These are phyloP conservation scores for Agonopterix subpropinquella DNA, from an alignment of 2,888 invertebrate genomes.

Conservation along the genomic window DNA sequence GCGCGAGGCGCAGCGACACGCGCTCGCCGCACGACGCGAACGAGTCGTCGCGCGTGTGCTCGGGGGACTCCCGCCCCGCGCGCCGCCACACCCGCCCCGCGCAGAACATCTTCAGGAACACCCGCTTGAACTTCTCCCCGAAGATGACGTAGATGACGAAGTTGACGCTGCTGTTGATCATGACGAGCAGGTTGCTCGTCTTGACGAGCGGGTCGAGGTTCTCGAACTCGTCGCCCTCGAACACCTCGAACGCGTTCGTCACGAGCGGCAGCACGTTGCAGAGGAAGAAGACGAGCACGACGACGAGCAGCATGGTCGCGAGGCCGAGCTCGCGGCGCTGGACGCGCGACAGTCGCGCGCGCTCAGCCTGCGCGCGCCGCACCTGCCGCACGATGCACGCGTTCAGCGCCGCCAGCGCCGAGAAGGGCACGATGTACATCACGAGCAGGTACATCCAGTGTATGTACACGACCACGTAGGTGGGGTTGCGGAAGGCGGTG, in stretches of 20 bases:
- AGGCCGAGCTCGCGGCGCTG: conserved; percentile 95
- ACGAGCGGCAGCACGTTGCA: conserved; percentile 93
- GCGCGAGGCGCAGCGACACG: conserved; percentile 78
- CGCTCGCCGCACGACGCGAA: conserved; percentile 87
- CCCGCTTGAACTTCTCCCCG: conserved; percentile 95
- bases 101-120: conserved; percentile 88
- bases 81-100: conserved; percentile 73
- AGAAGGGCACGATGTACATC: conserved; percentile 95
- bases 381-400: conserved; percentile 93
- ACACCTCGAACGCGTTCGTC: conserved; percentile 90
- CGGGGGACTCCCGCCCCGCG: conserved; percentile 75
- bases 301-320: conserved; percentile 95
- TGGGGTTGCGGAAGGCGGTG: conserved; percentile 78
- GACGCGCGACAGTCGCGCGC: conserved; percentile 90
- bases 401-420: conserved; percentile 91
- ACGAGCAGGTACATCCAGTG: conserved; percentile 96
- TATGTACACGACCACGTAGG: conserved; percentile 91
- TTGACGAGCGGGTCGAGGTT: conserved; percentile 81
- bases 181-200: conserved; percentile 93
- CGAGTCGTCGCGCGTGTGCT: conserved; percentile 86
- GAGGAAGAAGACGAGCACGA: conserved; percentile 95
- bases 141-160: conserved; percentile 99
- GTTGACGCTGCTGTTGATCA: conserved; percentile 97
- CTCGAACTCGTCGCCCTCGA: conserved; percentile 65
- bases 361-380: conserved; percentile 90